Percentiles rank a stretch among this genome's conserved stretches.
Evolutionary conservation across 2,113 vertebrate genomes (phyloP).

Genomic region (Sylvilagus bachmani): DNA sequence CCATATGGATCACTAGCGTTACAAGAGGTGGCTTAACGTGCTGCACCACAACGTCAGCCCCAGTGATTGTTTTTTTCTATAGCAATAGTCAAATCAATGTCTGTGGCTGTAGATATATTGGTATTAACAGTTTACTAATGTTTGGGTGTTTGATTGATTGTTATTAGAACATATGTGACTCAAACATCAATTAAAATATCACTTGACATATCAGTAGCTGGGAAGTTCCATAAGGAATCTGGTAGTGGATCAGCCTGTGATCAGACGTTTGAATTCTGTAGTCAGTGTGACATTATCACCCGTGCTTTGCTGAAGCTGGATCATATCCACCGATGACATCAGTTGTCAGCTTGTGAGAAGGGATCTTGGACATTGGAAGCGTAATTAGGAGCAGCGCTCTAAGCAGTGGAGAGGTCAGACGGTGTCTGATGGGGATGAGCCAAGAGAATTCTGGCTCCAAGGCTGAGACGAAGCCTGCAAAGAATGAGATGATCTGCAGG

Average conservation of each 20-base stretch:
- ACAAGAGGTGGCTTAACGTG: no score
- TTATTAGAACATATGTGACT: not conserved
- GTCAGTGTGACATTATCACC: not conserved
- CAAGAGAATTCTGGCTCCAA: not conserved
- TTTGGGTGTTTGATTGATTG: not conserved
- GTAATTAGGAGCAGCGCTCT: not conserved
- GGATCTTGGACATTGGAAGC: not conserved
- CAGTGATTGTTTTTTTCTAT: not conserved
- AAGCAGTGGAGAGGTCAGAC: not conserved
- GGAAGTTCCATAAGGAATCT: not conserved
- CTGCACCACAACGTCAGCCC: no score
- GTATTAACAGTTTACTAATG: slow-evolving; percentile 18
- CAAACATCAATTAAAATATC: not conserved
- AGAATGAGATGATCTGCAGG: slow-evolving; percentile 42
- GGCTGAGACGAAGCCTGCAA: not conserved
- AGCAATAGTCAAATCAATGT: not conserved
- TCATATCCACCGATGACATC: not conserved
- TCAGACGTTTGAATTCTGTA: not conserved
- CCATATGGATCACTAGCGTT: no score
- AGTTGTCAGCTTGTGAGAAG: not conserved
- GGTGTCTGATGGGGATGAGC: not conserved
- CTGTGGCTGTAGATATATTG: not conserved
- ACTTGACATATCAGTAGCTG: not conserved
- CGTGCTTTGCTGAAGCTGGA: not conserved
- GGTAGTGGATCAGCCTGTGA: not conserved